Evolutionary conservation across 2,888 invertebrate species (phyloP).

Genomic region (Tipula helvola): DNA sequence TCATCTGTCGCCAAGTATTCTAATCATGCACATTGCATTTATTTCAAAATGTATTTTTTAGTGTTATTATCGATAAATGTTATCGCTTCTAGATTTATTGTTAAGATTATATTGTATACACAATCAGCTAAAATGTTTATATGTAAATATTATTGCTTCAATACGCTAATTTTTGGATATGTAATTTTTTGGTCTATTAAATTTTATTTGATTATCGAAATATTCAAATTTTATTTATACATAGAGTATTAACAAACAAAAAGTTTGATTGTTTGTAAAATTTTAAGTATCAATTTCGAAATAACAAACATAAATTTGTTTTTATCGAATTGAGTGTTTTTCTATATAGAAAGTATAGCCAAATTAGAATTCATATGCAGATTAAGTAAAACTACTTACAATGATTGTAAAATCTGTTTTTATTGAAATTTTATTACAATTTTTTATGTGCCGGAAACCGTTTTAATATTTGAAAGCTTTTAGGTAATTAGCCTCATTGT

Average conservation of each 20-base stretch:
- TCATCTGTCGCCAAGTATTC: neutral
- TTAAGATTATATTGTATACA: neutral
- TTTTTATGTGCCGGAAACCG: neutral
- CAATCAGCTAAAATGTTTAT: neutral
- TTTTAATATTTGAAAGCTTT: neutral
- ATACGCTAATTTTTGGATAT: neutral
- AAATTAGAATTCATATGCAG: neutral
- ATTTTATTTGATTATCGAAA: slow-evolving; percentile 4
- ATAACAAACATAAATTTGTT: neutral
- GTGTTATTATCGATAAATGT: neutral
- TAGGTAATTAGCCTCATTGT: neutral
- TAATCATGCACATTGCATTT: neutral
- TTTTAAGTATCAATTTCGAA: neutral
- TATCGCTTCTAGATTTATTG: neutral
- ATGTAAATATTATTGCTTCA: neutral
- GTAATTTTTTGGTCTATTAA: neutral
- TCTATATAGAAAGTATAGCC: neutral
- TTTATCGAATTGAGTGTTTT: neutral
- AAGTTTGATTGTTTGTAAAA: neutral
- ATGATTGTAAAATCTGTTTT: neutral
- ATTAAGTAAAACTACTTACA: neutral
- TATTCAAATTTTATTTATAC: neutral
- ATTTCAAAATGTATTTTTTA: neutral
- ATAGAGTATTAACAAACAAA: neutral
- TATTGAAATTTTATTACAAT: neutral